Conservation (phyloP, 2,113 vertebrate genomes). For the Siniperca knerii region DNA sequence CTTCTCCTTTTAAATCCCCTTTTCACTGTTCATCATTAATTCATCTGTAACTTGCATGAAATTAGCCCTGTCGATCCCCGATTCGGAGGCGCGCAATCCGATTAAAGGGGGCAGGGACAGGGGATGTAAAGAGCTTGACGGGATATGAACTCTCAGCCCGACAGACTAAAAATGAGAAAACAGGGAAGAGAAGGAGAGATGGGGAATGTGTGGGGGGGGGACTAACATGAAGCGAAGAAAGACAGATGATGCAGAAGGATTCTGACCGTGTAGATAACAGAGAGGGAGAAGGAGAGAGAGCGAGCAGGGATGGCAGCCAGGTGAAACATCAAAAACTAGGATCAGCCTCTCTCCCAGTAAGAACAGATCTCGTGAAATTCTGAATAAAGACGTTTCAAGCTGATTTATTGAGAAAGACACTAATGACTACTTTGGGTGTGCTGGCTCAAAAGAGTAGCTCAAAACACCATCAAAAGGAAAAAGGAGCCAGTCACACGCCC, state of each 20-base stretch:
- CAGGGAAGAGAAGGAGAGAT: constrained; percentile 15
- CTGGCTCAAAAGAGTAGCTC: constrained; percentile 37
- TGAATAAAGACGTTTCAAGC: constrained; percentile 45
- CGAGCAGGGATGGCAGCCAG: constrained; percentile 28
- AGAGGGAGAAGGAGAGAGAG: constrained; percentile 6
- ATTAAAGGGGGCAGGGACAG: constrained; percentile 69
- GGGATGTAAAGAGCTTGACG: constrained; percentile 63
- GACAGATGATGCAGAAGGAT: constrained; percentile 20
- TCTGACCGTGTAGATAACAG: constrained; percentile 43
- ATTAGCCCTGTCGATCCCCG: constrained; percentile 78
- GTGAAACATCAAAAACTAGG: constrained; percentile 22
- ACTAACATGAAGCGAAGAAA: not conserved
- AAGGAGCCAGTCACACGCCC: constrained; percentile 23
- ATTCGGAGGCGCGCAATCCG: constrained; percentile 69
- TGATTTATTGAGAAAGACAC: constrained; percentile 53
- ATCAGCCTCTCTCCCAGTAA: constrained; percentile 13
- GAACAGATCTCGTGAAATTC: constrained; percentile 28
- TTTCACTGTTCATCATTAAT: constrained; percentile 80
- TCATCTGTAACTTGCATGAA: constrained; percentile 82
- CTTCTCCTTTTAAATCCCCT: constrained; percentile 74
- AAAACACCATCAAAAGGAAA: constrained; percentile 49
- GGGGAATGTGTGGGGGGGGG: constrained; percentile 19
- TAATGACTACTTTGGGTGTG: constrained; percentile 51
- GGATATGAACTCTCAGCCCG: constrained; percentile 55
- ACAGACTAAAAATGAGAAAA: constrained; percentile 45